phyloP scores from a whole-genome alignment of 2,113 vertebrate genomes.

The Perca flavescens region DNA sequence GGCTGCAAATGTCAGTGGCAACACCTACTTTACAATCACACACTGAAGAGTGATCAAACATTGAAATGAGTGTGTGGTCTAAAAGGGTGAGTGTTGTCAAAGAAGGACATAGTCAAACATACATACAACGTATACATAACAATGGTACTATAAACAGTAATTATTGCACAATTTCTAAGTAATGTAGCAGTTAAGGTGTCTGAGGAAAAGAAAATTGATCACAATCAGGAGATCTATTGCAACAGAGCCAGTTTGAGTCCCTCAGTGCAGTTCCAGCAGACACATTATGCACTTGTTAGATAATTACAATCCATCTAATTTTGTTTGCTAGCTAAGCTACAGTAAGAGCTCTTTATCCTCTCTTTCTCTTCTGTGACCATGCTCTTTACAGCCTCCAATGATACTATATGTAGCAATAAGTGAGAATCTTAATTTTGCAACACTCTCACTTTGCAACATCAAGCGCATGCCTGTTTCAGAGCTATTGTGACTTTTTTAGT shows the following conservation, averaged over 20 bases:
- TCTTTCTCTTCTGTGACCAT: slow-evolving; percentile 33
- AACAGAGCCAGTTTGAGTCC: slow-evolving; percentile 39
- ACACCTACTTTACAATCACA: slow-evolving; percentile 7
- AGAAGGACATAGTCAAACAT: slow-evolving; percentile 7
- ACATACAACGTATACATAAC: neutral
- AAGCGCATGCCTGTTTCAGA: slow-evolving; percentile 27
- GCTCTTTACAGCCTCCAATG: slow-evolving; percentile 38
- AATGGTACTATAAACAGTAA: neutral
- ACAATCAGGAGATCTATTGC: slow-evolving; percentile 41
- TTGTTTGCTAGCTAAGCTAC: slow-evolving; percentile 52
- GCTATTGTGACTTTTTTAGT: slow-evolving; percentile 16
- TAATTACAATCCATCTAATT: slow-evolving; percentile 69
- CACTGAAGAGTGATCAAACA: slow-evolving; percentile 26
- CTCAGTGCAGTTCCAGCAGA: slow-evolving; percentile 37
- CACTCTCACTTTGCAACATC: slow-evolving; percentile 25
- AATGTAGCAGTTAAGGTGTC: neutral
- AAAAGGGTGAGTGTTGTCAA: slow-evolving; percentile 25
- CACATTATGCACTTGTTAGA: slow-evolving; percentile 60
- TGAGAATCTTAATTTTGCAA: slow-evolving; percentile 58
- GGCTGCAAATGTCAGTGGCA: neutral
- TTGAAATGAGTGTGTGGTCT: slow-evolving; percentile 6
- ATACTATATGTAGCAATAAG: slow-evolving; percentile 50
- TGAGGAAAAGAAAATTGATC: slow-evolving; percentile 25
- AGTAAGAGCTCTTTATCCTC: slow-evolving; percentile 53
- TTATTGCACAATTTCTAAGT: neutral